Evolutionary conservation across 2,113 vertebrate genomes (phyloP).

Genomic region (human (Homo sapiens)): DNA sequence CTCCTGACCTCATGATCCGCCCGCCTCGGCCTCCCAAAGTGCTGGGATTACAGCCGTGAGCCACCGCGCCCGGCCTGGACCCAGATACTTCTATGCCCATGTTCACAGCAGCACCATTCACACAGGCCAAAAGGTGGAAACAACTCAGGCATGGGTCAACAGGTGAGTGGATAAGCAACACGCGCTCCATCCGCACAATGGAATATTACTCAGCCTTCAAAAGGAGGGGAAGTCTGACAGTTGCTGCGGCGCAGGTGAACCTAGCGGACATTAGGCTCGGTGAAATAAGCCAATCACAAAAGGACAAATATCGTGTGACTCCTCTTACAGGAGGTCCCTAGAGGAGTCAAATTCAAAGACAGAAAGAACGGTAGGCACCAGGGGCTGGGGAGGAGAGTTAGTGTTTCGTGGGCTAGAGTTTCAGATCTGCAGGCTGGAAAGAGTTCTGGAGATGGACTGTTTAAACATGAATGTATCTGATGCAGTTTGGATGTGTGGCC

Average conservation of each 20-base stretch:
- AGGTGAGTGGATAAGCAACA: background rate
- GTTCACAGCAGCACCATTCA: background rate
- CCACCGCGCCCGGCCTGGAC: no score
- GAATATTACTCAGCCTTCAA: background rate
- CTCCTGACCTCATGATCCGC: no score
- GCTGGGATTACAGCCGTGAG: no score
- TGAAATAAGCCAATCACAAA: background rate
- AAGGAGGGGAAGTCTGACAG: background rate
- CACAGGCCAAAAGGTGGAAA: background rate
- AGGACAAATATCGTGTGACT: accelerated
- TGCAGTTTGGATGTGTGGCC: no score
- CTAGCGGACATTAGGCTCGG: accelerated
- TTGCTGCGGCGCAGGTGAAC: accelerated
- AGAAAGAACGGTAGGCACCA: accelerated
- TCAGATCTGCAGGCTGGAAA: background rate
- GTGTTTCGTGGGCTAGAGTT: background rate
- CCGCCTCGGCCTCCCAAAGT: no score
- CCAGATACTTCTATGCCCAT: background rate
- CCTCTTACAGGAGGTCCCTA: accelerated
- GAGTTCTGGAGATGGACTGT: no score
- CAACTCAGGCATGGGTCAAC: accelerated
- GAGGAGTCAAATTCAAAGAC: accelerated
- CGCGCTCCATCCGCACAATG: background rate
- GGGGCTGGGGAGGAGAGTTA: background rate
- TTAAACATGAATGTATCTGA: accelerated